Conservation (phyloP, 2,113 vertebrate genomes). For the Stictonetta naevosa region DNA sequence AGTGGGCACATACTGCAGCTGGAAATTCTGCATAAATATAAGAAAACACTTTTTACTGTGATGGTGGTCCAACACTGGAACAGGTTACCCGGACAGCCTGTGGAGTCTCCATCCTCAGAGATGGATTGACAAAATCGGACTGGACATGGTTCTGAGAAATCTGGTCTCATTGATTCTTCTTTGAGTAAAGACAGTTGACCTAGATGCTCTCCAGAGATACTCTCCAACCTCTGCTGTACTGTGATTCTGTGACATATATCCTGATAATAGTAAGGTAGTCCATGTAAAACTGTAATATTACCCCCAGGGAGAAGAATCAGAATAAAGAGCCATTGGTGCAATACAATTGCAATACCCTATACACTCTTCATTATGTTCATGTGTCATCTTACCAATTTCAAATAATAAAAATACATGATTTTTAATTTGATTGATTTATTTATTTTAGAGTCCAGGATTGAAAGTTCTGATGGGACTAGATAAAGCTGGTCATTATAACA, state of each 20-base stretch:
- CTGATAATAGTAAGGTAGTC: not conserved
- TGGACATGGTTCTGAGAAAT: not conserved
- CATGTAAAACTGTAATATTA: not conserved
- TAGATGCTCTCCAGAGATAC: not conserved
- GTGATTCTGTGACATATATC: not conserved
- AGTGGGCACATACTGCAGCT: not conserved
- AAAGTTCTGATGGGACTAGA: not conserved
- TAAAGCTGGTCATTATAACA: not conserved
- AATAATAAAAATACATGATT: not conserved
- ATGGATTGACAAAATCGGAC: not conserved
- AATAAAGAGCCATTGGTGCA: not conserved
- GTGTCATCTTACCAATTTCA: not conserved
- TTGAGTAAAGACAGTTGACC: not conserved
- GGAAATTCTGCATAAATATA: not conserved
- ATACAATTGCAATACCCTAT: not conserved
- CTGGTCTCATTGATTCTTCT: not conserved
- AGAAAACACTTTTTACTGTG: not conserved
- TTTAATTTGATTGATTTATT: not conserved
- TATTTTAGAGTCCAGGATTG: not conserved
- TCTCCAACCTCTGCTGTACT: not conserved
- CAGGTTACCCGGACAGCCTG: not conserved
- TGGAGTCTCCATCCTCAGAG: not conserved
- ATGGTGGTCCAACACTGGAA: not conserved
- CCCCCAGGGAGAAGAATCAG: not conserved
- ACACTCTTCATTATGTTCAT: not conserved